A percentile compares a stretch with the other conserved stretches of the same genome.
Conservation (phyloP, 2,888 invertebrate genomes). For the Epicampocera succincta region DNA sequence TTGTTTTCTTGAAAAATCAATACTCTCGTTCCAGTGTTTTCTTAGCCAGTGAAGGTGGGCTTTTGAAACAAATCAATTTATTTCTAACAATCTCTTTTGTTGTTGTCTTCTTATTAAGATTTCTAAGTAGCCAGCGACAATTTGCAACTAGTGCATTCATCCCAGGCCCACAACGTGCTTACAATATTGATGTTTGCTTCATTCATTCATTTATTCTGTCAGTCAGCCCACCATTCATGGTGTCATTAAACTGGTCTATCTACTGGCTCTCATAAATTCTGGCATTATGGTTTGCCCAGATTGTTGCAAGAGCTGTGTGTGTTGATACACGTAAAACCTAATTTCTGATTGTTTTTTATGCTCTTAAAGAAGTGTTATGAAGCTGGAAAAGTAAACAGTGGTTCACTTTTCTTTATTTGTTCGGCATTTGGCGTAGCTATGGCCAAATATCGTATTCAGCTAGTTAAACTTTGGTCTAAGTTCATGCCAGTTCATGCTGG, state of each 20-base stretch:
- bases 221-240: conserved; percentile 62
- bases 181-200: conserved; percentile 17
- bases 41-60: conserved; percentile 13
- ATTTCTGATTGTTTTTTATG: conserved; percentile 65
- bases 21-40: conserved; percentile 4
- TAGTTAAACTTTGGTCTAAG: no score
- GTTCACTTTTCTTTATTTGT: no score
- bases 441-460: no score
- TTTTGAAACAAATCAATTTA: conserved; percentile 61
- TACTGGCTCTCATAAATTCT: conserved; percentile 48
- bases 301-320: conserved; percentile 59
- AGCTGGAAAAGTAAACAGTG: conserved; percentile 21
- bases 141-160: conserved; percentile 70
- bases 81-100: conserved; percentile 21
- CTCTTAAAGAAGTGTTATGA: conserved; percentile 38
- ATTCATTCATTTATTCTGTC: conserved; percentile 25
- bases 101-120: conserved; percentile 18
- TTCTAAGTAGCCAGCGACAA: conserved; percentile 65
- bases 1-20: conserved; percentile 23
- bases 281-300: conserved; percentile 13
- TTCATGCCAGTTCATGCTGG: no score
- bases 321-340: conserved; percentile 70
- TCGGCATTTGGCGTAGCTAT: no score
- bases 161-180: conserved; percentile 56
- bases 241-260: conserved; percentile 64